phyloP scores from a whole-genome alignment of 2,113 vertebrate genomes.

The Ceyx melanurus region DNA sequence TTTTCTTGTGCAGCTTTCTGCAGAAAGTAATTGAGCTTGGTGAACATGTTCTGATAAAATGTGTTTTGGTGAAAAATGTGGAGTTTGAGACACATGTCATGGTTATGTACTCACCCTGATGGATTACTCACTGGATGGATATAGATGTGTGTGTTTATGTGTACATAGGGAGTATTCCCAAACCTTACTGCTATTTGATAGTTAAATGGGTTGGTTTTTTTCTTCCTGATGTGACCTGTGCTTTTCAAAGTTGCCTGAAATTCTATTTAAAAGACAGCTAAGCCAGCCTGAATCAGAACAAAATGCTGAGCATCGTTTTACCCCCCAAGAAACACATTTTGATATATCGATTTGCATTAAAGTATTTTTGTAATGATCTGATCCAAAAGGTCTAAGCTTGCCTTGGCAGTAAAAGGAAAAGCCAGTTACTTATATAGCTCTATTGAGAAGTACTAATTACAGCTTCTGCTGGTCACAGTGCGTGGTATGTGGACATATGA shows the following conservation, averaged over 20 bases:
- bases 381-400: not conserved
- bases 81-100: not conserved
- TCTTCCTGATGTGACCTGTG: accelerated
- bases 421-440: not conserved
- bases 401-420: not conserved
- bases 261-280: not conserved
- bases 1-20: not conserved
- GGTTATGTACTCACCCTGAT: not conserved
- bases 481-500: not conserved
- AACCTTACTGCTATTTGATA: not conserved
- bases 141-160: not conserved
- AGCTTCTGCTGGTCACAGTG: not conserved
- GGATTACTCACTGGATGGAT: not conserved
- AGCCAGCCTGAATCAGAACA: not conserved
- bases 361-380: not conserved
- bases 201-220: not conserved
- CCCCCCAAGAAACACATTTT: not conserved
- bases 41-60: not conserved
- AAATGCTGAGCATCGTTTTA: not conserved
- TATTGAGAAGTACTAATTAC: conserved; percentile 17
- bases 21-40: not conserved
- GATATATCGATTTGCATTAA: not conserved
- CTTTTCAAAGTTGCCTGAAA: not conserved
- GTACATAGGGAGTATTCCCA: not conserved
- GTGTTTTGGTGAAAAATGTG: not conserved